Percentiles rank a stretch among this genome's conserved stretches.
These are phyloP conservation scores for Lasiurus borealis DNA, from an alignment of 2,113 vertebrate genomes.

Conservation along the genomic window DNA sequence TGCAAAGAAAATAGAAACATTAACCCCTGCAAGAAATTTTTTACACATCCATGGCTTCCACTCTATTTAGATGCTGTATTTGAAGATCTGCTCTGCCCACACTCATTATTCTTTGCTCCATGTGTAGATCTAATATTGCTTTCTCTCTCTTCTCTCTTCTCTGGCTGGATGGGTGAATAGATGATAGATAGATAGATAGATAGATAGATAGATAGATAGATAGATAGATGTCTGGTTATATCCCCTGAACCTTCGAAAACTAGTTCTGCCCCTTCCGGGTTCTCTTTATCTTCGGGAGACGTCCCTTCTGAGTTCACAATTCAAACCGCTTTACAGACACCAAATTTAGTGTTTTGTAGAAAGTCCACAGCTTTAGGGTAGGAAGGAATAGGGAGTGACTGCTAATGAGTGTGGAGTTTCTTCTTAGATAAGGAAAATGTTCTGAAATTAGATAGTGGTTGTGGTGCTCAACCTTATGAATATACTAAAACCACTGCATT, in stretches of 20 bases:
- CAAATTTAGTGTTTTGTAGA: neutral
- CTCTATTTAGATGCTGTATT: neutral
- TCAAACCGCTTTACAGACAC: neutral
- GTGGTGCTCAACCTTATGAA: neutral
- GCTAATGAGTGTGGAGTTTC: neutral
- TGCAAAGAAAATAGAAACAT: neutral
- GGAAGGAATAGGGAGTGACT: neutral
- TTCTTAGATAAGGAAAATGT: neutral
- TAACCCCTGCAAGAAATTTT: neutral
- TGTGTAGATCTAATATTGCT: neutral
- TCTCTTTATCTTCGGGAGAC: neutral
- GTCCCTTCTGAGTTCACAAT: neutral
- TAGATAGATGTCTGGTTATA: neutral
- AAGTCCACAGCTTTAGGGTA: neutral
- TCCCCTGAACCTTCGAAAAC: conserved; percentile 1
- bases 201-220: no score
- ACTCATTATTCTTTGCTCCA: neutral
- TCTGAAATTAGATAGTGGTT: neutral
- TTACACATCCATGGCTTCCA: neutral
- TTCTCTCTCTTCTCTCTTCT: neutral
- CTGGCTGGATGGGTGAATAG: neutral
- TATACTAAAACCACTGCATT: neutral
- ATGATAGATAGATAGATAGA: neutral
- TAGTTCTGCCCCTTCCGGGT: neutral
- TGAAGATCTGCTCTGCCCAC: neutral